phyloP scores from a whole-genome alignment of 2,797 vertebrate genomes.

The Vipera latastei region DNA sequence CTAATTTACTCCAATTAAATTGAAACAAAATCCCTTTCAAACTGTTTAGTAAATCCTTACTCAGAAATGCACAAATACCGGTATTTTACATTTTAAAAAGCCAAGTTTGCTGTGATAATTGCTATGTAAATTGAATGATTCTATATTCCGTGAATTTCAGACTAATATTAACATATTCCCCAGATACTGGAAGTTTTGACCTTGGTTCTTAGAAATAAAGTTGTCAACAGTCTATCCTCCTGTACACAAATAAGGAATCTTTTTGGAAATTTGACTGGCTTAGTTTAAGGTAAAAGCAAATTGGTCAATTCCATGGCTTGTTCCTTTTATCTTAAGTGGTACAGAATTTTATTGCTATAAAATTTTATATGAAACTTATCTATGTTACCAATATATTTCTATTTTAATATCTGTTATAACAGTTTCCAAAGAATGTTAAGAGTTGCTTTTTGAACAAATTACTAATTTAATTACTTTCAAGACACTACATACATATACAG shows the following conservation, averaged over 20 bases:
- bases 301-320: too few species aligned
- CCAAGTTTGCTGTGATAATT: background rate
- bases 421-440: background rate
- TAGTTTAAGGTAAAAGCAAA: background rate
- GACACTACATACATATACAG: background rate
- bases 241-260: background rate
- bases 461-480: background rate
- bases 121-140: background rate
- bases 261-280: background rate
- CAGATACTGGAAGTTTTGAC: background rate
- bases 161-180: background rate
- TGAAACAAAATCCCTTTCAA: background rate
- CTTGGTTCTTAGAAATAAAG: background rate
- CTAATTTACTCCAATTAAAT: background rate
- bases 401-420: background rate
- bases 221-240: too few species aligned
- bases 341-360: background rate
- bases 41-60: background rate
- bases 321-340: background rate
- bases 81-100: background rate
- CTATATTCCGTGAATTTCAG: background rate
- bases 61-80: background rate
- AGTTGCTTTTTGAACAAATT: background rate
- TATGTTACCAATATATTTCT: background rate
- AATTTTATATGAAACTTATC: background rate